Evolutionary conservation across 2,113 vertebrate genomes (phyloP).

Genomic region (Epinephelus lanceolatus): DNA sequence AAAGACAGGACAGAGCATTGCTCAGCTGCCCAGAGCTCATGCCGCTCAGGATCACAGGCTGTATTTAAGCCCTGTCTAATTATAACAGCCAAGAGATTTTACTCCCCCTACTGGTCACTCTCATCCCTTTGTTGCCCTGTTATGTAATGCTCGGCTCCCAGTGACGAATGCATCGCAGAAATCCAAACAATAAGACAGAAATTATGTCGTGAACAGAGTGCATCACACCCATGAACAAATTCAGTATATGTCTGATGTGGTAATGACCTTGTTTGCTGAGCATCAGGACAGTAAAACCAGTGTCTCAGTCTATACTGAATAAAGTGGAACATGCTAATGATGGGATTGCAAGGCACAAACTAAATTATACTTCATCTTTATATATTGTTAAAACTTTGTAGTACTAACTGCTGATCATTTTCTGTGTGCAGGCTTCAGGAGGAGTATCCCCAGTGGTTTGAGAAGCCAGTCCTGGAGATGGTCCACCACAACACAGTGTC

Average conservation of each 20-base stretch:
- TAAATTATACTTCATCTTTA: not conserved
- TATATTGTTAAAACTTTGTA: not conserved
- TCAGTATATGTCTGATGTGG: not conserved
- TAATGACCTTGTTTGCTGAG: not conserved
- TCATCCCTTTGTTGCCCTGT: constrained; percentile 11
- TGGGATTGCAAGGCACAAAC: not conserved
- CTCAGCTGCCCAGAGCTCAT: constrained; percentile 25
- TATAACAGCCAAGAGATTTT: constrained; percentile 36
- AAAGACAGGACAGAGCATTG: not conserved
- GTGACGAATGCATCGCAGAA: not conserved
- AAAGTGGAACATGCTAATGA: not conserved
- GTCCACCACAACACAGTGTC: constrained; percentile 99
- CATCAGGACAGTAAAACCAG: not conserved
- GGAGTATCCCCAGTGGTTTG: constrained; percentile 97
- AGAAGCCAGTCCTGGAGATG: constrained; percentile 96
- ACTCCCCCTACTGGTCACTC: constrained; percentile 63
- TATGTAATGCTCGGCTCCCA: constrained; percentile 13
- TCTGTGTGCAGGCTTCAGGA: constrained; percentile 91
- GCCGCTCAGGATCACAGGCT: constrained; percentile 38
- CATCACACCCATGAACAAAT: not conserved
- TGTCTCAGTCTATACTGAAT: not conserved
- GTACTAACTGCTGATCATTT: not conserved
- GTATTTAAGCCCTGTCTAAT: constrained; percentile 64
- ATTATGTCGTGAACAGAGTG: not conserved
- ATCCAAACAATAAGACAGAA: not conserved